A percentile compares a stretch with the other conserved stretches of the same genome.
phyloP scores from a whole-genome alignment of 2,113 vertebrate genomes.

The Nerophis ophidion region DNA sequence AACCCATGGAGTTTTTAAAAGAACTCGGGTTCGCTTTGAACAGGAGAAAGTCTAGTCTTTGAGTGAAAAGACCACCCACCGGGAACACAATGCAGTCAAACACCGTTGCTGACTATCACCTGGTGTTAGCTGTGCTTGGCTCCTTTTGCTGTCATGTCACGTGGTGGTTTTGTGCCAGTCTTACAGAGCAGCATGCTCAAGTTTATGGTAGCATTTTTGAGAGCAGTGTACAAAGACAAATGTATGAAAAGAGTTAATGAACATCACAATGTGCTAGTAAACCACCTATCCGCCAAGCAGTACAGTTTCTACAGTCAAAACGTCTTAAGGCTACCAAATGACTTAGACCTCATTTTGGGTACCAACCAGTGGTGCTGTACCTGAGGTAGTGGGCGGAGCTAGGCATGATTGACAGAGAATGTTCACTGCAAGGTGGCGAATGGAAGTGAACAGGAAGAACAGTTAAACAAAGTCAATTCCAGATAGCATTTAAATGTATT shows the following conservation, averaged over 20 bases:
- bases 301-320: no score
- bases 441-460: no score
- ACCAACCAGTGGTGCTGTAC: no score
- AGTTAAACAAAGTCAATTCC: no score
- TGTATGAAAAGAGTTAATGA: conserved; percentile 14
- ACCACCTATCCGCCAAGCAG: no score
- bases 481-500: no score
- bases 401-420: no score
- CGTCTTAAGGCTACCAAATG: no score
- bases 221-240: conserved; percentile 53
- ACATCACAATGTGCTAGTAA: conserved; percentile 14
- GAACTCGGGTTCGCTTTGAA: conserved; percentile 23
- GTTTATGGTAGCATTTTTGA: conserved; percentile 66
- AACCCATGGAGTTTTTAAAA: conserved; percentile 26
- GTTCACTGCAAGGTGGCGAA: no score
- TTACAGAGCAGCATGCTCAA: conserved; percentile 53
- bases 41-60: conserved; percentile 22
- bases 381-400: no score
- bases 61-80: conserved; percentile 24
- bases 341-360: no score
- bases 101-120: conserved; percentile 22
- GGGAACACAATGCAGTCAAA: conserved; percentile 22
- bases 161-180: conserved; percentile 67
- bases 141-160: conserved; percentile 54
- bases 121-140: conserved; percentile 21